phyloP scores from a whole-genome alignment of 1,140 invertebrate species.

The Drosophila pallidifrons region DNA sequence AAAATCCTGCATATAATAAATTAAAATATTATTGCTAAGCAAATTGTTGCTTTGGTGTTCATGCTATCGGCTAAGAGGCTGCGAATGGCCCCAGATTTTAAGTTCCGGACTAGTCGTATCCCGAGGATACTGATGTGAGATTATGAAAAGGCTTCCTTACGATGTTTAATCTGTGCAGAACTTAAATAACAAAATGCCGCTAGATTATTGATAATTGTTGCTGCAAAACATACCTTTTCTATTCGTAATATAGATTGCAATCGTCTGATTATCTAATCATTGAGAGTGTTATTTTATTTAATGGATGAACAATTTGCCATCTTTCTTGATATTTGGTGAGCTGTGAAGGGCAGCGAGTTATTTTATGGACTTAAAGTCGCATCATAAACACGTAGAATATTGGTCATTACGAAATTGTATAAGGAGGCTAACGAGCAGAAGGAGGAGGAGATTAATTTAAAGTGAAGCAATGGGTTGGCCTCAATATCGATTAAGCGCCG shows the following conservation, averaged over 20 bases:
- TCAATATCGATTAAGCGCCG: constrained; percentile 61
- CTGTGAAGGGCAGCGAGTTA: not conserved
- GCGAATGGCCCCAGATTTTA: not conserved
- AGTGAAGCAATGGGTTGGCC: constrained; percentile 20
- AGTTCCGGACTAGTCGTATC: not conserved
- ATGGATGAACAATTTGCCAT: constrained; percentile 1
- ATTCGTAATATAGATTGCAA: not conserved
- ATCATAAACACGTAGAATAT: constrained; percentile 50
- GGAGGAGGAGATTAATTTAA: constrained; percentile 31
- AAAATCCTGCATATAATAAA: constrained; percentile 41
- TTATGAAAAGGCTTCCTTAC: not conserved
- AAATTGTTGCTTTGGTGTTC: constrained; percentile 61
- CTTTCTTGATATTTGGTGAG: not conserved
- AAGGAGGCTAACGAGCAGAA: constrained; percentile 18
- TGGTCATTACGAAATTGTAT: constrained; percentile 21
- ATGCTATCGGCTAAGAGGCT: not conserved
- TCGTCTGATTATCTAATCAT: not conserved
- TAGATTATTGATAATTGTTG: not conserved
- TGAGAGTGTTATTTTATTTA: not conserved
- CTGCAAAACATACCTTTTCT: not conserved
- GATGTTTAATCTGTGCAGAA: not conserved
- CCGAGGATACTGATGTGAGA: not conserved
- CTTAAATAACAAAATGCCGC: not conserved
- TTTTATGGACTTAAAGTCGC: not conserved
- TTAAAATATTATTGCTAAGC: constrained; percentile 36